Percentiles rank a stretch among this genome's conserved stretches.
These are phyloP conservation scores for Clarias batrachus DNA, from an alignment of 2,113 vertebrate species.

Conservation along the genomic window DNA sequence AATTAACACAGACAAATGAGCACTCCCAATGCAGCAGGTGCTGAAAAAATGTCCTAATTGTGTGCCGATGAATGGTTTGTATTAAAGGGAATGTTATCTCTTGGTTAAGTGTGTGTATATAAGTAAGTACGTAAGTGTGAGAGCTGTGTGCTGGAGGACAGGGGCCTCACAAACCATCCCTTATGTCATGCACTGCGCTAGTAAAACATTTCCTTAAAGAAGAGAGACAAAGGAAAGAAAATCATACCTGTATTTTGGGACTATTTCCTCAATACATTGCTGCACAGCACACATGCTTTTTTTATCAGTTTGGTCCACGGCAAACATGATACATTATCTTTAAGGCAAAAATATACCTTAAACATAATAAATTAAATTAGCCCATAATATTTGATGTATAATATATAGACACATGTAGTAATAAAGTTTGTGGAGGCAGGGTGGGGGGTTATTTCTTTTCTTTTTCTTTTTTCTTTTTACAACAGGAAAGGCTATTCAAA, in stretches of 20 bases:
- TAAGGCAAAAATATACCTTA: slow-evolving; percentile 4
- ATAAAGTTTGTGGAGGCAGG: neutral
- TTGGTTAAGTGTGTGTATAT: slow-evolving; percentile 24
- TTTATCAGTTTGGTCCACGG: slow-evolving; percentile 23
- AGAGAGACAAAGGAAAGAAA: neutral
- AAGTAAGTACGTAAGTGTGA: neutral
- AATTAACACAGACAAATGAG: slow-evolving; percentile 43
- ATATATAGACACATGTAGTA: neutral
- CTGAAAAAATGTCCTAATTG: slow-evolving; percentile 53
- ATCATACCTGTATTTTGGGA: neutral
- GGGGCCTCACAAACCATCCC: neutral
- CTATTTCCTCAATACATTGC: neutral
- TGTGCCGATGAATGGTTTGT: slow-evolving; percentile 50
- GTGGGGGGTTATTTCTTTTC: too few species aligned
- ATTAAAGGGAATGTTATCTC: slow-evolving; percentile 42
- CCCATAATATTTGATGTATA: neutral
- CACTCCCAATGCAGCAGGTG: slow-evolving; percentile 51
- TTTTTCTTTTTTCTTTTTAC: too few species aligned
- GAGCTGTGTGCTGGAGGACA: neutral
- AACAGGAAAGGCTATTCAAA: neutral
- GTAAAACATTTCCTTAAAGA: neutral
- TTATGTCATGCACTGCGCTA: neutral
- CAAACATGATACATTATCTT: slow-evolving; percentile 7
- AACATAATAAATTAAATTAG: slow-evolving; percentile 22
- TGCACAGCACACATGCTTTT: slow-evolving; percentile 3